These are phyloP conservation scores for Rhagium mordax DNA, from an alignment of 2,888 invertebrate species.

Conservation along the genomic window DNA sequence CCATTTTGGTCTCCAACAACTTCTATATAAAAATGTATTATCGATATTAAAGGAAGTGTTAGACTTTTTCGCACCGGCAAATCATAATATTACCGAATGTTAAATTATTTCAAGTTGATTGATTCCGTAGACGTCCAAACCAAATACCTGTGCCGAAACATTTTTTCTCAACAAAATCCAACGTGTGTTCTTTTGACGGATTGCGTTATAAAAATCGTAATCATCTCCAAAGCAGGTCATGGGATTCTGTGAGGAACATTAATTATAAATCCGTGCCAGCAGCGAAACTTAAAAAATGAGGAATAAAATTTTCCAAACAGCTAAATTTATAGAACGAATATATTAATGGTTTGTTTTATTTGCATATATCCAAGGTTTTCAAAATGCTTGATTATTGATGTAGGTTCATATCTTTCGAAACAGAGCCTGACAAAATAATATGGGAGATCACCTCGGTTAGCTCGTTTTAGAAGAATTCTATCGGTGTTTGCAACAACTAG, in stretches of 20 bases:
- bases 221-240: conserved; percentile 16
- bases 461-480: background rate
- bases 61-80: too few relatives aligned
- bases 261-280: conserved; percentile 17
- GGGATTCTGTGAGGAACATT: conserved; percentile 12
- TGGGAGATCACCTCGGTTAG: background rate
- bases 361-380: conserved; percentile 12
- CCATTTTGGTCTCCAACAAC: too few relatives aligned
- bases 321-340: conserved; percentile 19
- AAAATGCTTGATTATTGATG: background rate
- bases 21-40: too few relatives aligned
- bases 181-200: background rate
- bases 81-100: too few relatives aligned
- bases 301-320: conserved; percentile 17
- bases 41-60: too few relatives aligned
- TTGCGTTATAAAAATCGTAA: background rate
- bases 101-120: too few relatives aligned
- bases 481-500: background rate
- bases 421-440: background rate
- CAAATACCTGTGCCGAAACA: too few relatives aligned
- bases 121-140: too few relatives aligned
- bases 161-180: too few relatives aligned
- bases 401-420: background rate
- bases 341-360: conserved; percentile 19
- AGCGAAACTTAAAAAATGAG: conserved; percentile 6